A percentile compares a stretch with the other conserved stretches of the same genome.
phyloP scores from a whole-genome alignment of 2,797 vertebrate genomes.

The Brotula barbata region DNA sequence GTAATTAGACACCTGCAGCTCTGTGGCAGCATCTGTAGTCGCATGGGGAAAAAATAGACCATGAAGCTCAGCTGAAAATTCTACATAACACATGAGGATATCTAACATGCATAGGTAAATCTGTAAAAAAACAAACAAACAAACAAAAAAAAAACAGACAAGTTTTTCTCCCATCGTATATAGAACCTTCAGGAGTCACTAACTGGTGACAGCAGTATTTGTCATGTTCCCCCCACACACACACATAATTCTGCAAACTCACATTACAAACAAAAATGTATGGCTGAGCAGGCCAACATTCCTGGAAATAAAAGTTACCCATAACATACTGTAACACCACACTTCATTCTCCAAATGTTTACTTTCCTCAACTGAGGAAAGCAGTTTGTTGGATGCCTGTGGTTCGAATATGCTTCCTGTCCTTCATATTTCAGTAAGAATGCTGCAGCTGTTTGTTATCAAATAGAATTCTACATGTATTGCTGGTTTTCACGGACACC shows the following conservation, averaged over 20 bases:
- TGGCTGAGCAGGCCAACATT: conserved; percentile 21
- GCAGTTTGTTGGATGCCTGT: too few relatives aligned
- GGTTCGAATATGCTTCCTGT: too few relatives aligned
- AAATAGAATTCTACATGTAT: too few relatives aligned
- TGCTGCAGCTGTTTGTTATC: too few relatives aligned
- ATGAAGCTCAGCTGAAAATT: not conserved
- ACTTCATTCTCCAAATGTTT: too few relatives aligned
- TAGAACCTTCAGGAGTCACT: not conserved
- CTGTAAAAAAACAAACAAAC: not conserved
- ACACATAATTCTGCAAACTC: conserved; percentile 10
- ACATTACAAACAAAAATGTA: conserved; percentile 47
- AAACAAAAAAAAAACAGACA: not conserved
- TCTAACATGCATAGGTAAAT: not conserved
- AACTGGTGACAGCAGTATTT: not conserved
- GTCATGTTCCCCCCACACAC: conserved; percentile 1
- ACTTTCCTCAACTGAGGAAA: too few relatives aligned
- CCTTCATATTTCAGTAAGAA: too few relatives aligned
- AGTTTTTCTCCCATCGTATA: not conserved
- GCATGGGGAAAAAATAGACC: not conserved
- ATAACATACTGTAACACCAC: too few relatives aligned
- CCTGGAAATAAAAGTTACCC: conserved; percentile 1
- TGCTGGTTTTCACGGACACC: too few relatives aligned
- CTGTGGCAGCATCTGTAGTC: conserved; percentile 81
- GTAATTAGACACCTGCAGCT: conserved; percentile 85
- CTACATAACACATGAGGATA: too few relatives aligned